A percentile compares a stretch with the other conserved stretches of the same genome.
Evolutionary conservation across 2,888 invertebrate species (phyloP).

Genomic region (Microplitis manilae): DNA sequence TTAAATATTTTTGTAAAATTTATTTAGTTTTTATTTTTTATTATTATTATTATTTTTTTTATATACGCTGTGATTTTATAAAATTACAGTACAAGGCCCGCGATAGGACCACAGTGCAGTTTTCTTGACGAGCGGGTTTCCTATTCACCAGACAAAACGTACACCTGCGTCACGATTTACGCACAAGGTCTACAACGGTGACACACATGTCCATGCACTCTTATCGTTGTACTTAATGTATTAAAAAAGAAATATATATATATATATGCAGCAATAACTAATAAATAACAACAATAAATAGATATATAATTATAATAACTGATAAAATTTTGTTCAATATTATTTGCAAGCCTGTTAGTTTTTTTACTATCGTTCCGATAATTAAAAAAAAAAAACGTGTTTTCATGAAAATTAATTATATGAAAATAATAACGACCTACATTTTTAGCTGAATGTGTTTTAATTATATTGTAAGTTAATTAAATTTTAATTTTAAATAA

Average conservation of each 20-base stretch:
- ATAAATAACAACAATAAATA: background rate
- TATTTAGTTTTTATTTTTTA: background rate
- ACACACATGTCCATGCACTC: background rate
- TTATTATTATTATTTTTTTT: background rate
- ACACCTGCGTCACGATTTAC: conserved; percentile 17
- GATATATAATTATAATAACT: too few species aligned
- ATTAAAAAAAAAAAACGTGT: too few species aligned
- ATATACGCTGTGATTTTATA: background rate
- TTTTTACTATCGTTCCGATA: too few species aligned
- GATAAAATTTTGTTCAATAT: too few species aligned
- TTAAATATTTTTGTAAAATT: too few species aligned
- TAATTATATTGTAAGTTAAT: too few species aligned
- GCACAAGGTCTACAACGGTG: background rate
- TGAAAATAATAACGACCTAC: too few species aligned
- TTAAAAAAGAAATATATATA: background rate
- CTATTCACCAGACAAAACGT: conserved; percentile 18
- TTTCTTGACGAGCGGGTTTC: conserved; percentile 5
- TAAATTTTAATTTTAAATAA: too few species aligned
- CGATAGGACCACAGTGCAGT: background rate
- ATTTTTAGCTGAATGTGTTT: too few species aligned
- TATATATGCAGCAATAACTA: background rate
- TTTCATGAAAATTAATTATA: too few species aligned
- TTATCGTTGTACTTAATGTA: background rate
- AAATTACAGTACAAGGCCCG: background rate
- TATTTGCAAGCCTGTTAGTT: too few species aligned